Conservation (phyloP, 2,113 vertebrate genomes). For the Cygnus buccinator region DNA sequence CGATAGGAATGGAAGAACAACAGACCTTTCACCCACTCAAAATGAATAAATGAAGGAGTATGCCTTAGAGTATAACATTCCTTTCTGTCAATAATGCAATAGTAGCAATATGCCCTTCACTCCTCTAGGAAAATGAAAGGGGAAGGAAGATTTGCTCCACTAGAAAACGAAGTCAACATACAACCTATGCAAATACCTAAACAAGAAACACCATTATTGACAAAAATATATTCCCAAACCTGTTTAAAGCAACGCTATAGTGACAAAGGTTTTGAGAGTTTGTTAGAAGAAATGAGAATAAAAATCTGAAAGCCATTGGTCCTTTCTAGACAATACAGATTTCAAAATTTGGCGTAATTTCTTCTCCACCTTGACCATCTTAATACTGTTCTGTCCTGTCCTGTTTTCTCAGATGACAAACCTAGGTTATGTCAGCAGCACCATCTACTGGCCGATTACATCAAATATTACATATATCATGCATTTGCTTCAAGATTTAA, state of each 20-base stretch:
- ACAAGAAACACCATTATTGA: background rate
- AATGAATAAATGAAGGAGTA: background rate
- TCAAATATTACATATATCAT: accelerated
- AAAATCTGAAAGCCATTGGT: background rate
- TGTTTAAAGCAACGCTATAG: background rate
- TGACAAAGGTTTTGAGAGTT: background rate
- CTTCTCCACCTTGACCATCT: background rate
- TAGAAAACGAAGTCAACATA: background rate
- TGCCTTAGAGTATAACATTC: background rate
- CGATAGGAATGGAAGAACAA: background rate
- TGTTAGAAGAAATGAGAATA: background rate
- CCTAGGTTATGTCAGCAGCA: background rate
- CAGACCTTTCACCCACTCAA: background rate
- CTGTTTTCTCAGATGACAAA: background rate
- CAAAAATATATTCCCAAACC: background rate
- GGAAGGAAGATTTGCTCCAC: background rate
- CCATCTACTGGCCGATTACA: slow-evolving; percentile 25
- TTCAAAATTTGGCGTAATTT: background rate
- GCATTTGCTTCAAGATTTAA: background rate
- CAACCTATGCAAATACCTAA: background rate
- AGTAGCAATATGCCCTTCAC: background rate
- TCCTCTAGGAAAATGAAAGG: background rate
- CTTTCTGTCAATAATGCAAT: background rate
- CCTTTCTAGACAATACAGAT: background rate
- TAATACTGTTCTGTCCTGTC: background rate